Conservation (phyloP, 2,797 vertebrate genomes). For the Oophaga sylvatica region DNA sequence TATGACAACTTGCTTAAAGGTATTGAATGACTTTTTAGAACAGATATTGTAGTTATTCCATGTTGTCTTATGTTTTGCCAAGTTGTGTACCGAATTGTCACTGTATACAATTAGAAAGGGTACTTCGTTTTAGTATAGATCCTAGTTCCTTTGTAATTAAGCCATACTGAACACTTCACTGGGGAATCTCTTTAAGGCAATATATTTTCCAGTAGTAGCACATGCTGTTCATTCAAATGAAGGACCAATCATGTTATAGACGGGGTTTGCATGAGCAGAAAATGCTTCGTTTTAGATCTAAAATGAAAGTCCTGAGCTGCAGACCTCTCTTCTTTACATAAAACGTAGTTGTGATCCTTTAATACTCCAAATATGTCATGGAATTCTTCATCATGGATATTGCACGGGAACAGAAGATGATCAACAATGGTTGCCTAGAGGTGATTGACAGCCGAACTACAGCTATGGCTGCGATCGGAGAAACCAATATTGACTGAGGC, state of each 20-base stretch:
- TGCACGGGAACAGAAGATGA: no score
- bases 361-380: no score
- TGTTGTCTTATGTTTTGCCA: background rate
- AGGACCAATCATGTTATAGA: background rate
- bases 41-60: background rate
- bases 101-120: background rate
- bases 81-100: background rate
- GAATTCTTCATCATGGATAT: no score
- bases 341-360: no score
- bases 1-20: background rate
- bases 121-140: background rate
- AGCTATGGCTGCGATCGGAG: no score
- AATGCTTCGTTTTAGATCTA: no score
- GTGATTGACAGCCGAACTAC: no score
- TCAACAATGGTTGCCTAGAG: no score
- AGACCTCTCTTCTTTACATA: no score
- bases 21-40: background rate
- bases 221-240: background rate
- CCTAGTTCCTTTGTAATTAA: background rate
- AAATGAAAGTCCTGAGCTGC: no score
- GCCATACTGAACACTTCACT: background rate
- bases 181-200: no score
- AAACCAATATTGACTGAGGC: no score
- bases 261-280: background rate
- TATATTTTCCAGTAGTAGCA: background rate